Evolutionary conservation across 2,797 vertebrate species (phyloP).

Genomic region (Eospalax fontanierii): DNA sequence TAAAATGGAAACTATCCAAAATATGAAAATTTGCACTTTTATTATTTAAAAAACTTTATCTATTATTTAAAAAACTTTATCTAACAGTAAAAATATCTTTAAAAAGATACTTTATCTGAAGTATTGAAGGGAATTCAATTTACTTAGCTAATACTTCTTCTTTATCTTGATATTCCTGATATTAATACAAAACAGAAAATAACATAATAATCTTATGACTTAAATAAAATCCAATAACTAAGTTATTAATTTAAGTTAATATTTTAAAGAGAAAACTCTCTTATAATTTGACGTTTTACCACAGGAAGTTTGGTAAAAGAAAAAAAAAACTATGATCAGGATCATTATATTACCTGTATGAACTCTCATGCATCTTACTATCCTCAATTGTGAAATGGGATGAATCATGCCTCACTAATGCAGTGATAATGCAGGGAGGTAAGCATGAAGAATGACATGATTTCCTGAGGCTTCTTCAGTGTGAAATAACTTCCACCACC

Average conservation of each 20-base stretch:
- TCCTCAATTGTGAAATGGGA: neutral
- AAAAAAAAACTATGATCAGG: neutral
- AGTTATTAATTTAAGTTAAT: neutral
- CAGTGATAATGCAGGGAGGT: neutral
- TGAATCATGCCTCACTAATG: neutral
- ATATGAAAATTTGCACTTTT: neutral
- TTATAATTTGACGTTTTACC: neutral
- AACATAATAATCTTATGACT: neutral
- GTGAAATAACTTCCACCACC: neutral
- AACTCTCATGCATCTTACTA: neutral
- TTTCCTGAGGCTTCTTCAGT: neutral
- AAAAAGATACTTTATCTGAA: neutral
- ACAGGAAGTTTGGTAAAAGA: neutral
- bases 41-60: neutral
- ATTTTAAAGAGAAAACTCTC: neutral
- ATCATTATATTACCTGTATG: too few species aligned
- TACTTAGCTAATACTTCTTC: neutral
- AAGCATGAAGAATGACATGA: neutral
- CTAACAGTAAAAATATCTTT: neutral
- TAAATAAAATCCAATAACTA: neutral
- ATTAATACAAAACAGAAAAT: neutral
- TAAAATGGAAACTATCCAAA: neutral
- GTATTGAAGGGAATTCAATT: neutral
- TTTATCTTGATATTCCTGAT: neutral
- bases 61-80: conserved; percentile 6